Evolutionary conservation across 2,888 invertebrate species (phyloP), one percentile per base, ranked within the genome.

Genomic region (Chalcosyrphus nemorum): DNA sequence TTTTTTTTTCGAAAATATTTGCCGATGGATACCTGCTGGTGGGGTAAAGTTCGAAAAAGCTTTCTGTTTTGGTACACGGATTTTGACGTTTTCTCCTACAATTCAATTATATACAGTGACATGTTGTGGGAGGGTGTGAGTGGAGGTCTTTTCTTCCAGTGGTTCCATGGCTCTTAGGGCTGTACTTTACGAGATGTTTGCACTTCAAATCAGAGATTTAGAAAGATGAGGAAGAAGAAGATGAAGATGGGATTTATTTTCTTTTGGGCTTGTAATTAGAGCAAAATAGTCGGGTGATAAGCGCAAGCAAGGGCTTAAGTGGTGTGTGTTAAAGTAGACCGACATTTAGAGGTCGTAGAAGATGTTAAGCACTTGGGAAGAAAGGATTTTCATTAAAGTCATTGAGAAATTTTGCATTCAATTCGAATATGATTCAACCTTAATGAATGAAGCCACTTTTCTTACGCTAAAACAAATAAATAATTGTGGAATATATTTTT

Each of bases 21-120:
- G n/a, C 57, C 19, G 50, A 75, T 59, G 59, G 24, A 72, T 61
- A 68, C 74, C 59, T 61, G 59, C 61, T 59, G 32, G 38, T 81
- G 74, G 75, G 77, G 66, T 41, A 75, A 80, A 59, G 84, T 84
- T 84, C 84, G 84, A 84, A 84, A 84, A 84, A 84, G 84, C 84
- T 84, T 70, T 70, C 35, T 11, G n/a, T n/a, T 2, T 54, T 24
- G 24, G 24, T 24, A 32, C 19, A 7, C 45, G 52, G 29, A n/a
- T 61, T 70, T 70, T 70, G 61, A 70, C 54, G 45, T 61, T 77
- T 75, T 68, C 72, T 84, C 71, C 57, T 74, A 74, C 19, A 47
- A 32, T 72, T 78, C n/a, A n/a, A n/a, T n/a, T n/a, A n/a, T 54
- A 72, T 54, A 68, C 21, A 61, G 32, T 52, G 29, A 21, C 19